phyloP scores from a whole-genome alignment of 2,797 vertebrate genomes.

The Spea hammondii region DNA sequence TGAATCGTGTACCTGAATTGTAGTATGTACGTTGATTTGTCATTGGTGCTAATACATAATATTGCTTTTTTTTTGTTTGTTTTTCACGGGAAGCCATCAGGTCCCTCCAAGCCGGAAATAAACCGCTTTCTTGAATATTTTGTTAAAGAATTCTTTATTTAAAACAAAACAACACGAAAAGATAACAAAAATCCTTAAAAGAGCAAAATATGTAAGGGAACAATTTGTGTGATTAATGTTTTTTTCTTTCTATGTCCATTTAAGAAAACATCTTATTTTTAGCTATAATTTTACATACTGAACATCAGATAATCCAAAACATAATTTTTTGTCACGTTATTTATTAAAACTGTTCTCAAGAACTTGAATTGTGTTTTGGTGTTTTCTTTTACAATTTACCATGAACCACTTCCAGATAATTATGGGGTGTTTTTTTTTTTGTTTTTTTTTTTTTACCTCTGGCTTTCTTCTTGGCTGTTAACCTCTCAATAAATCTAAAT shows the following conservation, averaged over 20 bases:
- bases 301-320: slow-evolving; percentile 81
- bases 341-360: slow-evolving; percentile 86
- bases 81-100: slow-evolving; percentile 67
- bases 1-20: slow-evolving; percentile 62
- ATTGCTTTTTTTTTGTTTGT: slow-evolving; percentile 66
- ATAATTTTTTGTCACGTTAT: slow-evolving; percentile 84
- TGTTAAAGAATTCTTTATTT: slow-evolving; percentile 70
- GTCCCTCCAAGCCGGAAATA: slow-evolving; percentile 66
- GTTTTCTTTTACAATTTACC: neutral
- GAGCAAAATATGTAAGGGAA: slow-evolving; percentile 72
- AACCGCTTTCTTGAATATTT: slow-evolving; percentile 65
- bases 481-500: slow-evolving; percentile 39
- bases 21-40: slow-evolving; percentile 65
- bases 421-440: neutral
- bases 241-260: slow-evolving; percentile 83
- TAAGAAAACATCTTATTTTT: slow-evolving; percentile 79
- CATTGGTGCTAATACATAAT: slow-evolving; percentile 76
- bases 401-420: slow-evolving; percentile 25
- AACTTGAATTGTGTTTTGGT: slow-evolving; percentile 61
- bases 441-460: neutral
- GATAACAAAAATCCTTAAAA: slow-evolving; percentile 58
- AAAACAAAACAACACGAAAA: slow-evolving; percentile 60
- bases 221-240: slow-evolving; percentile 77
- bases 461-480: slow-evolving; percentile 30
- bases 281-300: slow-evolving; percentile 84